Conservation (phyloP, 2,888 invertebrate genomes). For the Drosophila buzzatii region DNA sequence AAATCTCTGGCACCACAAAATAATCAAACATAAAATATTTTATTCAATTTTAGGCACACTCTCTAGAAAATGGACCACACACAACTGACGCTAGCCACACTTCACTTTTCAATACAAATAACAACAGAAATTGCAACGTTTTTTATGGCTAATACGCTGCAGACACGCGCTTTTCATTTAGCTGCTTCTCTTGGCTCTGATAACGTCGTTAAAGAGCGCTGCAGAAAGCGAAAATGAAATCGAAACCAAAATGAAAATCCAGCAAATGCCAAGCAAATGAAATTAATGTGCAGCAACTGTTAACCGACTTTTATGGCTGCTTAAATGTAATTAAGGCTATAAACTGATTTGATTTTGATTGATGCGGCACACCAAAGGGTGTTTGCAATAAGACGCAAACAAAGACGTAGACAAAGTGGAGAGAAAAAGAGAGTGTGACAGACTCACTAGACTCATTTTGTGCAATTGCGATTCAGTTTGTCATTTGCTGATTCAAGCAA, state of each 20-base stretch:
- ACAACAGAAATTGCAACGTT: constrained; percentile 29
- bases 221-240: constrained; percentile 65
- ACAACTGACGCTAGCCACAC: constrained; percentile 45
- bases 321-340: constrained; percentile 72
- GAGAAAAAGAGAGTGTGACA: not conserved
- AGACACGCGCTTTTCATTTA: constrained; percentile 66
- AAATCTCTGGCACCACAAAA: not conserved
- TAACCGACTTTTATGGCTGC: constrained; percentile 76
- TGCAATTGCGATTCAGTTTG: not conserved
- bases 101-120: constrained; percentile 68
- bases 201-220: constrained; percentile 74
- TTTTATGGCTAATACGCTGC: constrained; percentile 59
- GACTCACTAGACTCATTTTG: not conserved
- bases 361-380: constrained; percentile 44
- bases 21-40: constrained; percentile 8
- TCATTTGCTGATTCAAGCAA: constrained; percentile 6
- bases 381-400: constrained; percentile 16
- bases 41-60: constrained; percentile 65
- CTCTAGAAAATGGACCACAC: constrained; percentile 59
- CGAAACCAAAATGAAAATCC: constrained; percentile 40
- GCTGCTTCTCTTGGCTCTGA: constrained; percentile 67
- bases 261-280: constrained; percentile 49
- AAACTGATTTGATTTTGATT: constrained; percentile 74
- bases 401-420: not conserved
- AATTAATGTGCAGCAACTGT: constrained; percentile 59